phyloP scores from a whole-genome alignment of 2,113 vertebrate genomes.

The Entelurus aequoreus region DNA sequence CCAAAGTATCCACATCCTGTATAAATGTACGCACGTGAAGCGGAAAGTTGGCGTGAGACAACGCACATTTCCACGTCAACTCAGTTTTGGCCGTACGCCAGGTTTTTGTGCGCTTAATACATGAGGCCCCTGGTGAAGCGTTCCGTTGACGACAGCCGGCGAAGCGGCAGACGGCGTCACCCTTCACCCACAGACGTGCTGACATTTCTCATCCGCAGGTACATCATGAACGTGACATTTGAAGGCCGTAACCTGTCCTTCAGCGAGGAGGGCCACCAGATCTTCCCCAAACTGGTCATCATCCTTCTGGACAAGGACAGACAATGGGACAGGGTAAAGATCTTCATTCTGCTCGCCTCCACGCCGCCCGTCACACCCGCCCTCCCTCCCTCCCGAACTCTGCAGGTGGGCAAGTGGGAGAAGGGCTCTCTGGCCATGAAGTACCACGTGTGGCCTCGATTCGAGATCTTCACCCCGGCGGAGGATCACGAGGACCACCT shows the following conservation, averaged over 20 bases:
- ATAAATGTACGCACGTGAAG: too few relatives aligned
- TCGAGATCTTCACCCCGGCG: slow-evolving; percentile 83
- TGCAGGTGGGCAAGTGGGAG: slow-evolving; percentile 97
- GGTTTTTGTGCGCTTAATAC: too few relatives aligned
- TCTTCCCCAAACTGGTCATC: slow-evolving; percentile 98
- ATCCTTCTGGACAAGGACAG: slow-evolving; percentile 95
- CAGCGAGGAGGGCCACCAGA: slow-evolving; percentile 97
- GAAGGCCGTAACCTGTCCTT: slow-evolving; percentile 98
- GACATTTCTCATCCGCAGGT: slow-evolving; percentile 71
- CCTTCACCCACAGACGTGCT: neutral
- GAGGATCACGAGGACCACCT: slow-evolving; percentile 93
- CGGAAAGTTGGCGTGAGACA: too few relatives aligned
- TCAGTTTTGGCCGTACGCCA: too few relatives aligned
- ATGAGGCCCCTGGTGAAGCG: too few relatives aligned
- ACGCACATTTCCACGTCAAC: too few relatives aligned
- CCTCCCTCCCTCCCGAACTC: slow-evolving; percentile 28
- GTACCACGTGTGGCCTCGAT: slow-evolving; percentile 97
- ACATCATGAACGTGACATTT: slow-evolving; percentile 98
- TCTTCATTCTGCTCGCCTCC: neutral
- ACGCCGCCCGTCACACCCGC: slow-evolving; percentile 26
- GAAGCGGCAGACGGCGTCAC: too few relatives aligned
- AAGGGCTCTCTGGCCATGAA: slow-evolving; percentile 92
- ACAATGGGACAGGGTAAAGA: slow-evolving; percentile 83
- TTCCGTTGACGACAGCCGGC: too few relatives aligned
- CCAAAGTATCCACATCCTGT: too few relatives aligned